Evolutionary conservation across 2,888 invertebrate species (phyloP).

Genomic region (Tenthredo livida): DNA sequence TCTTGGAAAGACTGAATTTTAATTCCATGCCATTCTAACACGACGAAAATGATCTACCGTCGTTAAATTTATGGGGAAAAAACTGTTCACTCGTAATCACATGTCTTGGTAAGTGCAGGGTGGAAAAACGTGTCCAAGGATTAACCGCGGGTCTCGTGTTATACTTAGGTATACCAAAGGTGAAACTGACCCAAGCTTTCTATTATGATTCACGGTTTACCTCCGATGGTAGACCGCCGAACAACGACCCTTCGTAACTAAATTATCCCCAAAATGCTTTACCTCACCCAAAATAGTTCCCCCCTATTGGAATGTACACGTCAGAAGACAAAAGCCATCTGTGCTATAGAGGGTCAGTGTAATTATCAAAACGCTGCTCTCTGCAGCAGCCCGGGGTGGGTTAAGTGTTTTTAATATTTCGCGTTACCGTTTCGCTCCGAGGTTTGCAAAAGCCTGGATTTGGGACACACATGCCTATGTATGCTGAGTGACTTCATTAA

Average conservation of each 20-base stretch:
- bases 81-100: no score
- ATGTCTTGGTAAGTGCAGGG: no score
- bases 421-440: not conserved
- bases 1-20: not conserved
- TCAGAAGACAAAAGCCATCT: constrained; percentile 18
- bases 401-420: constrained; percentile 6
- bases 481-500: constrained; percentile 2
- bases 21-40: not conserved
- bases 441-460: not conserved
- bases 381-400: not conserved
- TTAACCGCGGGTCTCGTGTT: not conserved
- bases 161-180: not conserved
- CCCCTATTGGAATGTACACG: not conserved
- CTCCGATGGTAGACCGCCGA: constrained; percentile 30
- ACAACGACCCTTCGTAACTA: constrained; percentile 42
- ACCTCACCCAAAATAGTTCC: constrained; percentile 20
- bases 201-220: constrained; percentile 31
- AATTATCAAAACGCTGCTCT: not conserved
- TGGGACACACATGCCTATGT: not conserved
- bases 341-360: constrained; percentile 14
- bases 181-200: not conserved
- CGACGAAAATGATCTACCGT: not conserved
- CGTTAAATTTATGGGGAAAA: not conserved
- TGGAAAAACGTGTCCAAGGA: not conserved
- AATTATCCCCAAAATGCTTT: constrained; percentile 42